phyloP scores from a whole-genome alignment of 2,113 vertebrate genomes.

The Tetrao urogallus region DNA sequence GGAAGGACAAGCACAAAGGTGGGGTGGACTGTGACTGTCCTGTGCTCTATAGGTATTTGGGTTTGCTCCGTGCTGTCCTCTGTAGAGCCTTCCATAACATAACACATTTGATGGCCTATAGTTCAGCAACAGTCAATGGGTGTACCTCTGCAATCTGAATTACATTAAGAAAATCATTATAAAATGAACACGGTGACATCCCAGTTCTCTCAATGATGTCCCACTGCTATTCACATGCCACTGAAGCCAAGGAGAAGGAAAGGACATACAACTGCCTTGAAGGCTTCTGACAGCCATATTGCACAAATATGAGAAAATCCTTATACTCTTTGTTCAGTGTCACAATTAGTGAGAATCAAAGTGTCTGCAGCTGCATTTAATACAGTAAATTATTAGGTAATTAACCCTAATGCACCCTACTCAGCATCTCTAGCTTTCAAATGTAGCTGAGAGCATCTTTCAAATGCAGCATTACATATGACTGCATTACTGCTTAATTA shows the following conservation, averaged over 20 bases:
- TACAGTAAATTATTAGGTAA: conserved; percentile 73
- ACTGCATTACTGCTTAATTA: not conserved
- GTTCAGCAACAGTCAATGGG: not conserved
- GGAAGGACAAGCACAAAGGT: not conserved
- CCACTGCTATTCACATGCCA: not conserved
- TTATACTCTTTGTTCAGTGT: conserved; percentile 45
- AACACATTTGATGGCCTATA: not conserved
- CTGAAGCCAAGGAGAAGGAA: conserved; percentile 42
- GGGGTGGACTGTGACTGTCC: not conserved
- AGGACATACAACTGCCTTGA: not conserved
- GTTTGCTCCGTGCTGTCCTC: not conserved
- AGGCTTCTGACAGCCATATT: not conserved
- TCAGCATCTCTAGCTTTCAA: conserved; percentile 29
- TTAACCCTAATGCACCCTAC: conserved; percentile 74
- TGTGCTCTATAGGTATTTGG: not conserved
- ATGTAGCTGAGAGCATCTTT: conserved; percentile 16
- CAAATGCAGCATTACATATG: conserved; percentile 8
- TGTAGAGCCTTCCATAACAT: not conserved
- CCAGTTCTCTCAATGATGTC: not conserved
- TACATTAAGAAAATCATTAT: conserved; percentile 62
- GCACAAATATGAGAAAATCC: conserved; percentile 28
- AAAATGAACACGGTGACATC: not conserved
- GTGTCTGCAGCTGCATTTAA: conserved; percentile 50
- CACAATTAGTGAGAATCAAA: conserved; percentile 74
- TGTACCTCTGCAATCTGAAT: not conserved